Conservation (phyloP, 2,797 vertebrate species). For the Enteromius fasciolatus region DNA sequence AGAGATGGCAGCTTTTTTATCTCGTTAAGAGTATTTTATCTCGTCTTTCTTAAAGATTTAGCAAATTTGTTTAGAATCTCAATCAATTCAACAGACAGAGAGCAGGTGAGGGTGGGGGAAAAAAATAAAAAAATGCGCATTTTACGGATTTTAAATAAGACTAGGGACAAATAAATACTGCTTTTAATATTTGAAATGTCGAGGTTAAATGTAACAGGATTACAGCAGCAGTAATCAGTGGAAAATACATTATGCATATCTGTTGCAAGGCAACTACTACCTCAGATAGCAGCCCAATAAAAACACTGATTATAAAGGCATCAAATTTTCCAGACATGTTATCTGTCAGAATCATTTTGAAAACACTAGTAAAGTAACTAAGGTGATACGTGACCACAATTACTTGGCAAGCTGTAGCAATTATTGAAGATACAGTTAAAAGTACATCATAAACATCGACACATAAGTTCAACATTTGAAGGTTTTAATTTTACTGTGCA, state of each 20-base stretch:
- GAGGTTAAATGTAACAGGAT: slow-evolving; percentile 43
- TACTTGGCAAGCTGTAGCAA: neutral
- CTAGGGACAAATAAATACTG: slow-evolving; percentile 31
- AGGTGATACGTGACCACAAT: neutral
- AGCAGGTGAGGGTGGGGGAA: neutral
- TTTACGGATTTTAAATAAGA: slow-evolving; percentile 16
- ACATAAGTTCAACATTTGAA: neutral
- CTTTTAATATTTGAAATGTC: slow-evolving; percentile 62
- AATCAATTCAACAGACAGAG: slow-evolving; percentile 1
- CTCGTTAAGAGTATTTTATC: neutral
- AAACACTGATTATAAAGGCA: slow-evolving; percentile 4
- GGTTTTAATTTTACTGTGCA: neutral
- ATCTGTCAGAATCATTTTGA: slow-evolving; percentile 7
- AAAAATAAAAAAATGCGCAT: neutral
- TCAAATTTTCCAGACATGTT: neutral
- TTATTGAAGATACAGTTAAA: neutral
- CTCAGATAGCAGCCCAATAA: slow-evolving; percentile 25
- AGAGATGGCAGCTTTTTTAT: neutral
- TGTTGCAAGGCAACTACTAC: neutral
- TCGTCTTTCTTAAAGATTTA: neutral
- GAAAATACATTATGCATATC: slow-evolving; percentile 20
- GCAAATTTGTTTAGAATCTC: slow-evolving; percentile 6
- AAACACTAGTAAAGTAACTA: neutral
- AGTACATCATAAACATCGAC: neutral
- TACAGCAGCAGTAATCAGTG: neutral